Base-by-base conservation (phyloP, 2,888 invertebrate species). In the Agrilus cyanescens region DNA sequence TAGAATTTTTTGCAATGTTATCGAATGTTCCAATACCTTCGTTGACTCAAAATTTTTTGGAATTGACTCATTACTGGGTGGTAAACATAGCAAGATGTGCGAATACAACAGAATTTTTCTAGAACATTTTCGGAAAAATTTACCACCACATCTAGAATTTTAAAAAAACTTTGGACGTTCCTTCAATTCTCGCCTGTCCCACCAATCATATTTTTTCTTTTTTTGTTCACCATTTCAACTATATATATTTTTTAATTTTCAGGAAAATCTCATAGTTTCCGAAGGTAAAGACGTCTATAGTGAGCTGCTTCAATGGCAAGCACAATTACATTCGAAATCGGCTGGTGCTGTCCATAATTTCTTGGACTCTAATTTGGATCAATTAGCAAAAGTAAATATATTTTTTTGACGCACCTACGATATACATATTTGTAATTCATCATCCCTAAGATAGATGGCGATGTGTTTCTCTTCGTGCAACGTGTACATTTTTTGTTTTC, bases 291-390 rank as follows among this genome's bases (percentile, higher is more conserved):
- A 76, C 51, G 69, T 76, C 40, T 82, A 82, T 65, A 72, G 74
- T 37, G 80, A 82, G 64, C 67, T 83, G 46, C 68, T 82, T 37
- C 72, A 78, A 45, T 82, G 81, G 79, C 79, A 82, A 49, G 72
- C 77, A 50, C 72, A 79, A 49, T 64, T 84, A 55, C 83, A 83
- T 70, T 74, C 78, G 37, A 78, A 80, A 48, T 82, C 83, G 41
- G 79, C 82, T 4, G 71, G 72, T 51, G 82, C 84, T 56, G 75
- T 84, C 51, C 80, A 83, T 65, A 76, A 76, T 52, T 82, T 82
- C 69, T 74, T 88, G 48, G 78, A 80, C 57, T 76, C 80, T 50
- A 86, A 87, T 72, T 73, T 87, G 53, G 74, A 86, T 64, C 78
- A 87, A 67, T 82, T 88, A 56, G 79, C 83, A 47, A 85, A 84